Base-by-base conservation (phyloP, 1,140 invertebrate genomes). In the Olivierus martensii region DNA sequence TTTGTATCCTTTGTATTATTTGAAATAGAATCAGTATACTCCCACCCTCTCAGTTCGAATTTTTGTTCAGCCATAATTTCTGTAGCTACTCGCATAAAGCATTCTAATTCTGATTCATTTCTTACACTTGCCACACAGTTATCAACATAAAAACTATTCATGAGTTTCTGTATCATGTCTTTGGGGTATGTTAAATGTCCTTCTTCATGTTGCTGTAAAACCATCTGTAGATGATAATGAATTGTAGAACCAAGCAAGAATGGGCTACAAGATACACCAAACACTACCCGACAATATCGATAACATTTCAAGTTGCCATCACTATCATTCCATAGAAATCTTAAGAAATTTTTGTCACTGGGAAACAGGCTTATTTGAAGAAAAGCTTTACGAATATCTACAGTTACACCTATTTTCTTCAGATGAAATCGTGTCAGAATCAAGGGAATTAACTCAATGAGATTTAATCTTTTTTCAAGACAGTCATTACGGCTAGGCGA, bases 361-460 rank as follows among this genome's bases (percentile, higher is more conserved):
- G n/a, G n/a, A n/a, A n/a, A 50, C 19, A 58, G 2, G 28, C 39
- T n/a, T 5, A 58, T 57, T 43, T 51, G 47, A 19, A 57, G 43
- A 49, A 60, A 61, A 35, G 54, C 51, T 22, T 61, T 61, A 12
- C 37, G 19, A 42, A 61, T 53, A 12, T 61, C 51, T 3, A 38
- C 34, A 7, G 49, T 50, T 10, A 61, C 17, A 19, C 15, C n/a
- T n/a, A n/a, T 38, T 43, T 46, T n/a, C 3, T 55, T 6, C 2
- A 12, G 37, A n/a, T 51, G 46, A 55, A 61, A 61, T 2, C 37
- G 42, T 17, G 0, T 46, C 21, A 72, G 38, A 36, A 72, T 53
- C 2, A 57, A 36, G 7, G 67, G 65, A 34, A 49, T 44, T n/a
- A n/a, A 22, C 39, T 36, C 38, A 5, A 49, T 57, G 2, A 54